Conservation (phyloP, 2,888 invertebrate species). For the Drosophila pseudotalamancana region DNA sequence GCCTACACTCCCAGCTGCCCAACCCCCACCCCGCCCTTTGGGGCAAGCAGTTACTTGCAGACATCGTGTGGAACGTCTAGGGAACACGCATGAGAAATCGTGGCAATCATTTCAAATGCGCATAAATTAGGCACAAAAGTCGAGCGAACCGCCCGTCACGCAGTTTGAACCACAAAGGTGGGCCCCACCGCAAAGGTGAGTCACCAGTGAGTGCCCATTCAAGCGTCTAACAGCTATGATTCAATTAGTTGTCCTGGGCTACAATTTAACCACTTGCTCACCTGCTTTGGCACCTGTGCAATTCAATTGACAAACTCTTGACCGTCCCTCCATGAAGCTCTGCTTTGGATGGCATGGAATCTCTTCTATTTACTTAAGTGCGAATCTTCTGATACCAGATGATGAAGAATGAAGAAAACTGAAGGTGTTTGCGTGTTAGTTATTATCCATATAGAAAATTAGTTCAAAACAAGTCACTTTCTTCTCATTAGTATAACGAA, state of each 20-base stretch:
- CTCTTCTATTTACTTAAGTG: too few relatives aligned
- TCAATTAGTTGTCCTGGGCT: conserved; percentile 41
- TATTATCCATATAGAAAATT: too few relatives aligned
- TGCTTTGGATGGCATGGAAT: too few relatives aligned
- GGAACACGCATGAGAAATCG: conserved; percentile 41
- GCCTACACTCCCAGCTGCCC: too few relatives aligned
- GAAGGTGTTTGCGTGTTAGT: too few relatives aligned
- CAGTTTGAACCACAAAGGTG: neutral
- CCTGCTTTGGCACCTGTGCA: conserved; percentile 22
- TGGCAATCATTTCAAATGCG: conserved; percentile 61
- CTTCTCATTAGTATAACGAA: too few relatives aligned
- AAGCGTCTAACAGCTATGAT: conserved; percentile 51
- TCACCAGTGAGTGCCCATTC: conserved; percentile 6
- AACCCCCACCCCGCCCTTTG: conserved; percentile 6
- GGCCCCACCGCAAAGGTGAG: too few relatives aligned
- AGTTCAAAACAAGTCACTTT: too few relatives aligned
- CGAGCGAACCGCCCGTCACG: neutral
- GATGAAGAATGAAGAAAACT: too few relatives aligned
- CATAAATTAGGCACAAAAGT: conserved; percentile 64
- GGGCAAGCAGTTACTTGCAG: conserved; percentile 29
- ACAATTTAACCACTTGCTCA: neutral
- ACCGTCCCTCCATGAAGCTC: neutral
- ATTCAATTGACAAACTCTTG: conserved; percentile 45
- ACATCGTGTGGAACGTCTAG: conserved; percentile 1
- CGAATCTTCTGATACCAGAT: too few relatives aligned